Conservation (phyloP, 1,140 invertebrate genomes). For the Conopomorpha cramerella region DNA sequence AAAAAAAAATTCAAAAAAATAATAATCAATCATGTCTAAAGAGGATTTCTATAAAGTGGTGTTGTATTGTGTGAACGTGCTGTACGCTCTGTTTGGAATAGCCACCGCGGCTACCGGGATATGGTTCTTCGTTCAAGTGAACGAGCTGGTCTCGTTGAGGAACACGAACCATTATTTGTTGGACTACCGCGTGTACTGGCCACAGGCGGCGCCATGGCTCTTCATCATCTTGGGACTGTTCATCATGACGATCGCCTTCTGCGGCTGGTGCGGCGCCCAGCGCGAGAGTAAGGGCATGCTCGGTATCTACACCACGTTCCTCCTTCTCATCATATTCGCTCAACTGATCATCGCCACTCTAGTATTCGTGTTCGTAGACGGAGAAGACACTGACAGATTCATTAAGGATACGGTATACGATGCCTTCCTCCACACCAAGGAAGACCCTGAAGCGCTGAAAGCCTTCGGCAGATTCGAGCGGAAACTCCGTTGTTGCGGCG, state of each 20-base stretch:
- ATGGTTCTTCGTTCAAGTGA: conserved; percentile 50
- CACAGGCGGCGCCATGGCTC: conserved; percentile 50
- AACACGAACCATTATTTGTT: conserved; percentile 48
- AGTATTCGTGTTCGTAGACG: conserved; percentile 48
- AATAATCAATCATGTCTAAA: conserved; percentile 43
- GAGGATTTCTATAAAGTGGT: conserved; percentile 37
- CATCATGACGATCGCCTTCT: conserved; percentile 40
- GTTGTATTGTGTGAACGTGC: conserved; percentile 38
- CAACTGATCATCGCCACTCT: conserved; percentile 36
- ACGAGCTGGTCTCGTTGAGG: conserved; percentile 37
- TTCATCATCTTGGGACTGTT: conserved; percentile 42
- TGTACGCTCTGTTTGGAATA: conserved; percentile 43
- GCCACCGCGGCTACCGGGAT: conserved; percentile 41
- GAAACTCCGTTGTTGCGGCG: conserved; percentile 43
- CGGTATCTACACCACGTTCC: conserved; percentile 35
- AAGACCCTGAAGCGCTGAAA: conserved; percentile 39
- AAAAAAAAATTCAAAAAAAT: background rate
- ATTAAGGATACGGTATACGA: conserved; percentile 52
- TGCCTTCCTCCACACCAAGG: conserved; percentile 47
- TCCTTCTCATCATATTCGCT: conserved; percentile 31
- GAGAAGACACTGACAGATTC: conserved; percentile 42
- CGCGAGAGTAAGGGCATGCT: conserved; percentile 39
- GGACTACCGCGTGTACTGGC: conserved; percentile 51
- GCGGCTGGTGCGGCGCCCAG: conserved; percentile 41
- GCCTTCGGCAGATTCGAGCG: conserved; percentile 42